These are phyloP conservation scores for Eupeodes latifasciatus DNA, from an alignment of 2,888 invertebrate genomes.

Conservation along the genomic window DNA sequence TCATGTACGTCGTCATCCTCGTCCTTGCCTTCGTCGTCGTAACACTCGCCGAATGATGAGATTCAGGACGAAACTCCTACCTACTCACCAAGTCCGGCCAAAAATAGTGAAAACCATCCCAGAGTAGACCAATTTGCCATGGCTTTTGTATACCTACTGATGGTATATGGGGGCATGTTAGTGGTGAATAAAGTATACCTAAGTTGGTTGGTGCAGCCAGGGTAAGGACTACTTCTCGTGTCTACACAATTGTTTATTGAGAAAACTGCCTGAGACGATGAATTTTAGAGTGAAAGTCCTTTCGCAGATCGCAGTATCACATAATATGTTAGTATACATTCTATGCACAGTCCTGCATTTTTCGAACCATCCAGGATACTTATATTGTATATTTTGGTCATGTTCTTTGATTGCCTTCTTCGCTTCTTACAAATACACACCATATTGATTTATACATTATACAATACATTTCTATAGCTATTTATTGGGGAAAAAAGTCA, in stretches of 20 bases:
- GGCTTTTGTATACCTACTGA: neutral
- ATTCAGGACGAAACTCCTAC: slow-evolving; percentile 14
- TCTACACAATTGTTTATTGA: slow-evolving; percentile 66
- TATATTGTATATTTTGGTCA: slow-evolving; percentile 64
- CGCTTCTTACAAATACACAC: neutral
- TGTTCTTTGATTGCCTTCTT: slow-evolving; percentile 59
- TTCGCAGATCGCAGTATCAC: slow-evolving; percentile 4
- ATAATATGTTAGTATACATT: neutral
- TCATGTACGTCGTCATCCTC: too few species aligned
- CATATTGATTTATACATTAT: neutral
- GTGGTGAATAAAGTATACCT: neutral
- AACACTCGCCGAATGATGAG: slow-evolving; percentile 5
- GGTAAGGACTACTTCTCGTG: slow-evolving; percentile 56
- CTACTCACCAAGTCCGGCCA: slow-evolving; percentile 6
- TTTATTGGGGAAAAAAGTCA: neutral
- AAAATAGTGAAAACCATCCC: slow-evolving; percentile 41
- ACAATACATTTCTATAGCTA: neutral
- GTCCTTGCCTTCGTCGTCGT: neutral
- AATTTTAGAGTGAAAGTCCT: slow-evolving; percentile 60
- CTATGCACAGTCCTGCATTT: neutral
- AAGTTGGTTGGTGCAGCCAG: neutral
- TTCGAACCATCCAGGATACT: neutral
- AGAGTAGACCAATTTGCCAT: slow-evolving; percentile 41
- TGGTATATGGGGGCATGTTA: neutral
- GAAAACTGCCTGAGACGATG: slow-evolving; percentile 53